phyloP scores from a whole-genome alignment of 2,888 invertebrate species.

The Neoascia interrupta region DNA sequence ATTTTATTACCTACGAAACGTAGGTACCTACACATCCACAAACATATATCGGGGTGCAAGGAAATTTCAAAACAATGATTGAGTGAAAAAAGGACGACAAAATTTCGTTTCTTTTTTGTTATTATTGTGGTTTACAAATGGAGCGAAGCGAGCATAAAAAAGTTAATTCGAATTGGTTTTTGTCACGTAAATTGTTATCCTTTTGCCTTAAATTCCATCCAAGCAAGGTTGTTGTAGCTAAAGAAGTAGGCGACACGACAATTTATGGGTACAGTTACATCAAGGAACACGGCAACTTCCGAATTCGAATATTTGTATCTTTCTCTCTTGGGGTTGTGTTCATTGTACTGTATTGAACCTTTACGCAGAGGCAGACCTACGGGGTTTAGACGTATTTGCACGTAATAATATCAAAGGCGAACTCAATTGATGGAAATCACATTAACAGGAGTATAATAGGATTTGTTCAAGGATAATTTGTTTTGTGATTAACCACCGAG shows the following conservation, averaged over 20 bases:
- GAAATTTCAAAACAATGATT: neutral
- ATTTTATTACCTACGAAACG: no score
- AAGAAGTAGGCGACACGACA: no score
- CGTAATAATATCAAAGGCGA: slow-evolving; percentile 52
- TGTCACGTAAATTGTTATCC: slow-evolving; percentile 63
- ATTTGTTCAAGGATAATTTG: slow-evolving; percentile 41
- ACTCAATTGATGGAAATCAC: slow-evolving; percentile 38
- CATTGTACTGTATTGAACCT: no score
- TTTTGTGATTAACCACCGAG: slow-evolving; percentile 50
- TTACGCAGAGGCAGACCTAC: no score
- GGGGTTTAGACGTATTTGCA: no score
- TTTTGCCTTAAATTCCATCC: neutral
- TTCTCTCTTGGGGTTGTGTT: no score
- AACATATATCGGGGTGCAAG: neutral
- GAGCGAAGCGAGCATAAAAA: slow-evolving; percentile 54
- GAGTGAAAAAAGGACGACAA: neutral
- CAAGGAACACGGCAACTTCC: no score
- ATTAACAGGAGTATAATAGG: slow-evolving; percentile 36
- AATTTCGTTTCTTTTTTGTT: neutral
- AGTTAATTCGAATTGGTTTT: slow-evolving; percentile 65
- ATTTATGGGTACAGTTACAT: no score
- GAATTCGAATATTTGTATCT: no score
- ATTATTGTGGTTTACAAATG: slow-evolving; percentile 32
- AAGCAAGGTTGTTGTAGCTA: neutral
- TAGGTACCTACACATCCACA: no score